These are phyloP conservation scores for Pristionchus entomophagus DNA, from an alignment of 2,888 invertebrate genomes.

Conservation along the genomic window DNA sequence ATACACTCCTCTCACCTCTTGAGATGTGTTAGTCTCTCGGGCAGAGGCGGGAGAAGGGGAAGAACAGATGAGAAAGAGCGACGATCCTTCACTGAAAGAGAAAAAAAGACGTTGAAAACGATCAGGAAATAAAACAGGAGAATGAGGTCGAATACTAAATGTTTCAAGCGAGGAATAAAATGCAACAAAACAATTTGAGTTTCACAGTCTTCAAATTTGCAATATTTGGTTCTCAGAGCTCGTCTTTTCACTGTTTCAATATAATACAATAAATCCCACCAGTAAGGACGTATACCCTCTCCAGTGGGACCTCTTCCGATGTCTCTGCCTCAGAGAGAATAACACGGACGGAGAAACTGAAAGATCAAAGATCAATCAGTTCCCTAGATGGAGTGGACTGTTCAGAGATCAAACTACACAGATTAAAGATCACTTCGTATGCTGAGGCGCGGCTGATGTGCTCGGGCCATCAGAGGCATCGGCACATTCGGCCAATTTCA, in stretches of 20 bases:
- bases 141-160: too few relatives aligned
- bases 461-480: not conserved
- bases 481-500: slow-evolving; percentile 5
- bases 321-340: not conserved
- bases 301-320: slow-evolving; percentile 5
- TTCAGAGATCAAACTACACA: not conserved
- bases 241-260: too few relatives aligned
- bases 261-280: slow-evolving; percentile 2
- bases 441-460: not conserved
- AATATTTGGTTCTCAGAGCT: not conserved
- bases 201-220: not conserved
- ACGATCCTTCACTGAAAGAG: not conserved
- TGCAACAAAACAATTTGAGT: not conserved
- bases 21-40: slow-evolving; percentile 25
- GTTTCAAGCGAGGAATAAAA: not conserved
- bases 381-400: too few relatives aligned
- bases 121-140: not conserved
- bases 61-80: slow-evolving; percentile 9
- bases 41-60: slow-evolving; percentile 41
- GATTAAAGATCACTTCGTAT: not conserved
- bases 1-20: not conserved
- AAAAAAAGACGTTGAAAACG: not conserved
- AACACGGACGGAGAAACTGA: not conserved
- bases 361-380: not conserved
- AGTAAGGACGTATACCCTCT: slow-evolving; percentile 9